Evolutionary conservation across 2,888 invertebrate species (phyloP), one percentile per base, ranked within the genome.

Genomic region (Himalopsyche tibetana): DNA sequence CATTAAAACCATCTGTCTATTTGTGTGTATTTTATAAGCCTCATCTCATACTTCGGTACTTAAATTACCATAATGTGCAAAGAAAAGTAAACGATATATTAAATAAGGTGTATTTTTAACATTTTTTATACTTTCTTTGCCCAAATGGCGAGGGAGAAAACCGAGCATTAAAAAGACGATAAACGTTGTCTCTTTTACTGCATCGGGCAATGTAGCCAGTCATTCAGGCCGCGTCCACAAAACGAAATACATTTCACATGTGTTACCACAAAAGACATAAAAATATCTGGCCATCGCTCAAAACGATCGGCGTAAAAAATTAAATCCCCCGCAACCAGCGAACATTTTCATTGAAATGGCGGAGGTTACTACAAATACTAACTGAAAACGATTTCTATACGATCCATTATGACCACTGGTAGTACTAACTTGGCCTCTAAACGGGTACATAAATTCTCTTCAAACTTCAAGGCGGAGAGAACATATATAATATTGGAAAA

Each of bases 281-380:
- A 51, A 19, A 63, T 63, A 63, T 63, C 63, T 63, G 6, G 63
- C 63, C 63, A 63, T 63, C 63, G 63, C 63, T 63, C 63, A 63
- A 63, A n/a, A 63, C 63, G 63, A 63, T 63, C 63, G 63, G n/a
- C 63, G 63, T 63, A 63, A 63, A 63, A 63, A 63, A 63, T 63
- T 63, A 63, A 63, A 63, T 63, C 63, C 19, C 56, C 28, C 63
- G 19, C 63, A 63, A 63, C 51, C 5, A 15, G 51, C 51, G 51
- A 51, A 51, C 63, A 63, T 63, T 63, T 28, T 63, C 63, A 63
- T 19, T 19, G 63, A n/a, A 63, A 63, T 63, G 63, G 63, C 63
- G 63, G 63, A 63, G 63, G 63, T 63, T 63, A 28, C 63, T 63
- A 11, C 63, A 63, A 63, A n/a, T 63, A 63, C 63, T 63, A 63